Conservation (phyloP, 2,888 invertebrate species). For the Gymnosoma rotundatum region DNA sequence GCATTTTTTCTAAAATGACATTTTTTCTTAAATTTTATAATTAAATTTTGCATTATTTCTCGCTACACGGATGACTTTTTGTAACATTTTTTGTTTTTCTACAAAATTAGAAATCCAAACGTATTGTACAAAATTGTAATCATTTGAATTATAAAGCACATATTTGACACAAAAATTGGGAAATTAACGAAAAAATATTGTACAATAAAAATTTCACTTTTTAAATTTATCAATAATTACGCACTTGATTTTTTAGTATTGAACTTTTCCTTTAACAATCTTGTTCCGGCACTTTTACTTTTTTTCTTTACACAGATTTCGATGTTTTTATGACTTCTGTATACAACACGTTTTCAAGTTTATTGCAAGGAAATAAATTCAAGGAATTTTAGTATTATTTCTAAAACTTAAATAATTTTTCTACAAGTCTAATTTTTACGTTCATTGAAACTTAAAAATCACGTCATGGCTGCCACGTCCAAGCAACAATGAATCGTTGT, state of each 20-base stretch:
- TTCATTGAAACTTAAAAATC: conserved; percentile 79
- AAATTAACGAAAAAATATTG: conserved; percentile 41
- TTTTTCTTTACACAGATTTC: conserved; percentile 23
- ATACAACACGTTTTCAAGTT: conserved; percentile 73
- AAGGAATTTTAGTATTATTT: conserved; percentile 74
- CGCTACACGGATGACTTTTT: conserved; percentile 29
- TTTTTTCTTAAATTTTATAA: background rate
- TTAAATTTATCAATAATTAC: conserved; percentile 60
- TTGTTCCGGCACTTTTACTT: conserved; percentile 57
- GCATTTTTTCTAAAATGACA: background rate
- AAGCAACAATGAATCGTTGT: conserved; percentile 82
- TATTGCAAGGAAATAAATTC: conserved; percentile 75
- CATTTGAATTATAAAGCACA: background rate
- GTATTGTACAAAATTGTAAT: conserved; percentile 17
- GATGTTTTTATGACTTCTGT: conserved; percentile 25
- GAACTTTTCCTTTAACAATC: conserved; percentile 26
- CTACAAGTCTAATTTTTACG: conserved; percentile 51
- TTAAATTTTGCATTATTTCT: conserved; percentile 37
- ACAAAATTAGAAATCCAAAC: conserved; percentile 31
- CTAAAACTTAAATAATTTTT: conserved; percentile 42
- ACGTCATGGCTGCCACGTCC: conserved; percentile 83
- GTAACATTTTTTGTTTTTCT: conserved; percentile 41
- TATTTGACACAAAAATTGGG: conserved; percentile 56
- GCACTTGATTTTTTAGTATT: conserved; percentile 65
- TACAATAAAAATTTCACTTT: conserved; percentile 55